Evolutionary conservation across 2,797 vertebrate species (phyloP), one percentile per base, ranked within the genome.

Genomic region (Pterois miles): DNA sequence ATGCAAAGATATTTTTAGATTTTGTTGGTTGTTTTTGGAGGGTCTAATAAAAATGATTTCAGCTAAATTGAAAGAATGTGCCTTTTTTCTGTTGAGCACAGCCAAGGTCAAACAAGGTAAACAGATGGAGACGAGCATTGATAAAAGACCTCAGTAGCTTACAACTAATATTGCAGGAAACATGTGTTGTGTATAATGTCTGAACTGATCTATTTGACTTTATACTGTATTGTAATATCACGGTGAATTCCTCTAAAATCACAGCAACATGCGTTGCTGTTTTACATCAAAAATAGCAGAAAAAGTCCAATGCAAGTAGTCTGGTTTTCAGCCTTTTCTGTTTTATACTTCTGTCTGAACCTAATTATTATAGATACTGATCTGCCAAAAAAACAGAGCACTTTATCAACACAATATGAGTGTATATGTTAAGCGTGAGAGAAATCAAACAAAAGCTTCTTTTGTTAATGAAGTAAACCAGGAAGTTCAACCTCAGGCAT

Each of bases 401-500:
- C 67, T 11, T 7, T 11, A 46, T 78, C 36, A 62, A 65, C 18
- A 53, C 9, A 72, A 1, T 16, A 12, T 31, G 8, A 46, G 12
- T 36, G 4, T 16, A 72, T 31, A 20, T 50, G 18, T 23, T 8
- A 34, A 53, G 29, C 22, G 20, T 34, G 43, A 43, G 16, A 31
- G 53, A 63, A 68, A 8, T 68, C 31, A 63, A 62, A 81, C 10
- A 70, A 59, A 54, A 29, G 14, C 16, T 29, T 52, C 36, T 27
- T 8, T 54, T 52, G 20, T 40, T 67, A 56, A 70, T 60, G 36
- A 79, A 65, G 18, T 8, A 80, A 80, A 90, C 12, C 34, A 84
- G 73, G 84, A 91, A 89, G 56, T 73, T n/a, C 18, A 74, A 76
- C 74, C 34, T 68, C 29, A 73, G 74, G 63, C 59, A 69, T 7